Base-by-base conservation (phyloP, 1,140 invertebrate species). In the Diabrotica virgifera region DNA sequence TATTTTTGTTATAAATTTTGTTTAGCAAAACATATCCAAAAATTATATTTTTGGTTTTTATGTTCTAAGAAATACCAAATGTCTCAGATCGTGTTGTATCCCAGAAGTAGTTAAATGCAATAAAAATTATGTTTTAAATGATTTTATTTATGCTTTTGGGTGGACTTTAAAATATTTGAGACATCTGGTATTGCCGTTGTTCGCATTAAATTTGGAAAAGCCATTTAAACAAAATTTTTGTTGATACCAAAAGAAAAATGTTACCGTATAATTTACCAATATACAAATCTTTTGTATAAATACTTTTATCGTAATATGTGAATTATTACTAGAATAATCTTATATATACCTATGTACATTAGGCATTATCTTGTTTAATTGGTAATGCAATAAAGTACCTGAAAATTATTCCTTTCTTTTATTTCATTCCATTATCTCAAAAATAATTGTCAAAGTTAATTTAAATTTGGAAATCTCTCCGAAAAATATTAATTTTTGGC, bases 261-360 rank as follows among this genome's bases (percentile, higher is more conserved):
- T 46, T 46, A 46, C 40, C 40, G 40, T 46, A 10, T n/a, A 46
- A 46, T 46, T 46, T n/a, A 46, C 40, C 40, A 46, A 24, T 24
- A 24, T 24, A 24, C 24, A 24, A 24, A 24, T 24, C 40, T 46
- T 46, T 46, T 46, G 40, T 46, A 46, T 46, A 46, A 46, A 46
- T 46, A 46, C 40, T 46, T 46, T 46, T 46, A 46, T n/a, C 24
- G 24, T 24, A n/a, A 46, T 46, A 46, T 46, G 40, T 46, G 40
- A 46, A 46, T 46, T 46, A 46, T 46, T 46, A 46, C n/a, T 46
- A 46, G n/a, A n/a, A 46, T 46, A 46, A 46, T 46, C 40, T 46
- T 46, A 8, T 46, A 46, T 46, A 46, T 46, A 46, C n/a, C 24
- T 46, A 46, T 46, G 40, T 46, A 46, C 40, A 46, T 46, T 46